Conservation (phyloP, 2,113 vertebrate genomes). For the Chloropsis hardwickii region DNA sequence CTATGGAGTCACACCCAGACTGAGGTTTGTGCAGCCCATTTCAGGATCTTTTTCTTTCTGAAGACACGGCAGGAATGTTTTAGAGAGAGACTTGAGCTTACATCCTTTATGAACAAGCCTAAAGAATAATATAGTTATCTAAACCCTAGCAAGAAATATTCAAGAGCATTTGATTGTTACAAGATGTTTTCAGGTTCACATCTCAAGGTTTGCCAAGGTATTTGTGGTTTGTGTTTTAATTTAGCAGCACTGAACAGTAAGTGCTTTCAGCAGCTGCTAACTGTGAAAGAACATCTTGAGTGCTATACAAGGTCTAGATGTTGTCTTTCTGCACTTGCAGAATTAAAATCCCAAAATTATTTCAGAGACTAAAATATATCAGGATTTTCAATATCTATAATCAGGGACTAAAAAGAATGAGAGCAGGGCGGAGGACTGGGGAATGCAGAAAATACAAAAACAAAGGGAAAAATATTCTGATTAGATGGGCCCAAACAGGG, state of each 20-base stretch:
- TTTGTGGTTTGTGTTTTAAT: not conserved
- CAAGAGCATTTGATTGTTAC: not conserved
- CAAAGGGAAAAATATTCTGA: not conserved
- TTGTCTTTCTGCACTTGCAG: not conserved
- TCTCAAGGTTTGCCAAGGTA: not conserved
- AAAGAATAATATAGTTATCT: not conserved
- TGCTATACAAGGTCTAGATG: not conserved
- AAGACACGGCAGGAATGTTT: not conserved
- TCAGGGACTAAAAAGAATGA: not conserved
- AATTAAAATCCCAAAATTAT: not conserved
- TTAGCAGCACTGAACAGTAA: not conserved
- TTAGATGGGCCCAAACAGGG: not conserved
- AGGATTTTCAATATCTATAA: not conserved
- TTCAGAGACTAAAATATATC: not conserved
- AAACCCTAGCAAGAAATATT: not conserved
- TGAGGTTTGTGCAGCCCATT: not conserved
- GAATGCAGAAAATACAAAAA: not conserved
- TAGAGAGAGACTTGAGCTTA: not conserved
- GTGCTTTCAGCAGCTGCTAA: not conserved
- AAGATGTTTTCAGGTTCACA: not conserved
- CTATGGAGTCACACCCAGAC: not conserved
- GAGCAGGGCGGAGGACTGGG: accelerated
- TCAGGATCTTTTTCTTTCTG: not conserved
- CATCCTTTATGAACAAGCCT: not conserved
- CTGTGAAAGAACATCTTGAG: not conserved